A percentile compares a stretch with the other conserved stretches of the same genome.
Conservation (phyloP, 2,797 vertebrate species). For the Lacerta agilis region DNA sequence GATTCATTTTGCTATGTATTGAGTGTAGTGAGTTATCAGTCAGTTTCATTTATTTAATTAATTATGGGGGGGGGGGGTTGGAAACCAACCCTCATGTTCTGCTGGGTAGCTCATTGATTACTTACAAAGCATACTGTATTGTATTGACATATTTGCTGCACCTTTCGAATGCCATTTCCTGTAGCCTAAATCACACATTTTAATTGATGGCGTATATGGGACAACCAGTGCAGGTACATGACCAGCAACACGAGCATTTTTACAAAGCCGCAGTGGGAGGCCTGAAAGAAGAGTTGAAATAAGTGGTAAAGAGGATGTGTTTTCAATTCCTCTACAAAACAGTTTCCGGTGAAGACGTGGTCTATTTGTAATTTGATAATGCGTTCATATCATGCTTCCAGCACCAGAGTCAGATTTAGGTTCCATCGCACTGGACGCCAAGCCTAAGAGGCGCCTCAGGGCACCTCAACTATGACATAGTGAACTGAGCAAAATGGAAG, state of each 20-base stretch:
- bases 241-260: slow-evolving; percentile 10
- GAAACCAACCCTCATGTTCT: slow-evolving; percentile 11
- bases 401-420: too few relatives aligned
- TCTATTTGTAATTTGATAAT: neutral
- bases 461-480: too few relatives aligned
- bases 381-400: neutral
- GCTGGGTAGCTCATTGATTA: slow-evolving; percentile 13
- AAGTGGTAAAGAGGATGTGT: slow-evolving; percentile 1
- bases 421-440: too few relatives aligned
- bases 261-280: neutral
- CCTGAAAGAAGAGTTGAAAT: slow-evolving; percentile 27
- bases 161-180: slow-evolving; percentile 16
- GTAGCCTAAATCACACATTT: neutral
- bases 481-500: too few relatives aligned
- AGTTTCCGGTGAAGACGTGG: neutral
- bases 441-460: too few relatives aligned
- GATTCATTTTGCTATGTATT: slow-evolving; percentile 53
- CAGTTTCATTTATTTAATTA: neutral
- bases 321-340: slow-evolving; percentile 23
- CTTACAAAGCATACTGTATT: neutral
- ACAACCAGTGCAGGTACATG: slow-evolving; percentile 1
- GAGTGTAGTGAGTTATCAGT: slow-evolving; percentile 46
- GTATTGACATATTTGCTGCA: slow-evolving; percentile 22
- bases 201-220: slow-evolving; percentile 4
- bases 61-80: neutral